Evolutionary conservation across 2,888 invertebrate species (phyloP), one percentile per base, ranked within the genome.

Genomic region (Tolmerus cingulatus): DNA sequence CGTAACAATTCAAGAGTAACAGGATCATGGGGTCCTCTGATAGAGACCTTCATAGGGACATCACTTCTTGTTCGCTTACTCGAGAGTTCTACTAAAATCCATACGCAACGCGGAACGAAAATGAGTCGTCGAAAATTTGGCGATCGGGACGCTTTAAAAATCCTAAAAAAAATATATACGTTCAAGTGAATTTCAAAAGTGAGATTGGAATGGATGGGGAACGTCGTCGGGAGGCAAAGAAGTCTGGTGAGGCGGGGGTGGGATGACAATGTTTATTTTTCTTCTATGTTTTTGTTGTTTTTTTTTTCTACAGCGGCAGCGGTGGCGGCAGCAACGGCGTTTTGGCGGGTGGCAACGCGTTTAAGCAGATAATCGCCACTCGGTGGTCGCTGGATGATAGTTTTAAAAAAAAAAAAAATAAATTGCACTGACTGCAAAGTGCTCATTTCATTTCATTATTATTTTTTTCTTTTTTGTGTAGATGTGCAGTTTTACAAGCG

Each of bases 361-460:
- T 66, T 55, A 82, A 55, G 82, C 82, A 82, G 19, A 23, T 16
- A 57, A 37, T 79, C 76, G 66, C 57, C 37, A 66, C 82, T 55
- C 57, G 19, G 12, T 66, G 51, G 9, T 37, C 34, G 76, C 76
- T 37, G 76, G 37, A 30, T 76, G 30, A 37, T 40, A 12, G n/a
- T 46, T 4, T n/a, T n/a, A n/a, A n/a, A n/a, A n/a, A n/a, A n/a
- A 43, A 46, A 16, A 46, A n/a, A 12, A 51, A n/a, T 3, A 51
- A 16, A 55, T 82, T 66, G 82, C 82, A 82, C 66, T 82, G 82
- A 19, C 82, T 82, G 82, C 82, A 37, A 82, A 82, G 51, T 82
- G 82, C 66, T 82, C 37, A 66, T 66, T 27, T 66, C 51, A 51
- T 19, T n/a, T 51, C 2, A 8, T 51, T 51, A 16, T 51, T n/a